Conservation (phyloP, 2,888 invertebrate genomes). For the Hipparchia sbordonii region DNA sequence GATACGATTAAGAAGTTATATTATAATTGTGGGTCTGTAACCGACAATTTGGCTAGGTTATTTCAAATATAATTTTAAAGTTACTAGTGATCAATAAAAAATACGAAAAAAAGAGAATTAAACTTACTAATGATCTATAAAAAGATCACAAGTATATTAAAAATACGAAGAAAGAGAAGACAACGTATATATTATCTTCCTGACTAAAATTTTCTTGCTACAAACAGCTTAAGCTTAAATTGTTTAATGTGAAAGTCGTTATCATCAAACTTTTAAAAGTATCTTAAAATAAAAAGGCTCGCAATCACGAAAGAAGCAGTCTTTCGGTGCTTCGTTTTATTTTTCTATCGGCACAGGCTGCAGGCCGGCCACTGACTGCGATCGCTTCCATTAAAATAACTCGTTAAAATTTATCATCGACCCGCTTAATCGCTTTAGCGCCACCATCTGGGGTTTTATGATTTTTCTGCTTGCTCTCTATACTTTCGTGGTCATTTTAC, state of each 20-base stretch:
- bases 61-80: too few relatives aligned
- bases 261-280: slow-evolving; percentile 48
- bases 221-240: slow-evolving; percentile 36
- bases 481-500: slow-evolving; percentile 79
- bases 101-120: too few relatives aligned
- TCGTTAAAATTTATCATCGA: slow-evolving; percentile 84
- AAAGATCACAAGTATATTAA: neutral
- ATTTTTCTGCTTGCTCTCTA: slow-evolving; percentile 81
- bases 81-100: too few relatives aligned
- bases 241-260: slow-evolving; percentile 40
- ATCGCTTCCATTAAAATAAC: slow-evolving; percentile 83
- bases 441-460: slow-evolving; percentile 83
- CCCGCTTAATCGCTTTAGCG: slow-evolving; percentile 82
- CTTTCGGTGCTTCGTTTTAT: slow-evolving; percentile 76
- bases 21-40: too few relatives aligned
- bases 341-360: slow-evolving; percentile 79
- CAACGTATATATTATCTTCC: neutral
- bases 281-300: slow-evolving; percentile 42
- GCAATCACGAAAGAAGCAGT: slow-evolving; percentile 62
- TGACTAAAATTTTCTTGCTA: slow-evolving; percentile 15
- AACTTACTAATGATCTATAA: too few relatives aligned
- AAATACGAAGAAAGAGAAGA: slow-evolving; percentile 6
- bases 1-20: too few relatives aligned
- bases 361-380: slow-evolving; percentile 78
- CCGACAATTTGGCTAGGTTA: too few relatives aligned